phyloP scores from a whole-genome alignment of 2,888 invertebrate genomes.

The Drosophila ustulata region DNA sequence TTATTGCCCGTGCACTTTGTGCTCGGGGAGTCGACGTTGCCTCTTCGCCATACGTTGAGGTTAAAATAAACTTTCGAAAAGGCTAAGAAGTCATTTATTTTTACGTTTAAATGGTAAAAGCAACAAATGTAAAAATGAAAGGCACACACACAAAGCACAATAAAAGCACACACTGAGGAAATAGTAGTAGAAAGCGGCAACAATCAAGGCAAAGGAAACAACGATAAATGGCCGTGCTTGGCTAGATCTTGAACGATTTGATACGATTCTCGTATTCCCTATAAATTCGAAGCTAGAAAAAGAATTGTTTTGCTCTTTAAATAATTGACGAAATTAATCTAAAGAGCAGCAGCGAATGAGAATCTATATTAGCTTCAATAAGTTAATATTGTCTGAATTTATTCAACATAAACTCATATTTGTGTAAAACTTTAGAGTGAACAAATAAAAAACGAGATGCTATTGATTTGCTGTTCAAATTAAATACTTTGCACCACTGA shows the following conservation, averaged over 20 bases:
- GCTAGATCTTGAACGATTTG: constrained; percentile 35
- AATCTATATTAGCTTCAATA: no score
- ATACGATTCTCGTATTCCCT: constrained; percentile 35
- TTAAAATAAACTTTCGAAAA: constrained; percentile 76
- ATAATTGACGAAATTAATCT: no score
- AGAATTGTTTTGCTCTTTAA: neutral
- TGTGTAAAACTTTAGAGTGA: no score
- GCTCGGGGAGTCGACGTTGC: constrained; percentile 21
- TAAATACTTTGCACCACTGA: no score
- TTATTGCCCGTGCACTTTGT: constrained; percentile 76
- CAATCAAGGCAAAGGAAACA: constrained; percentile 44
- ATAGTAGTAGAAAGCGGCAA: constrained; percentile 43
- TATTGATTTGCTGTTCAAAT: no score
- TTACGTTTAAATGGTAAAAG: constrained; percentile 73
- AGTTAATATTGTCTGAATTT: no score
- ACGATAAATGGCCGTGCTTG: constrained; percentile 27
- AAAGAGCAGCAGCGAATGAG: no score
- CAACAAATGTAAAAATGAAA: constrained; percentile 63
- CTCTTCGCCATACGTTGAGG: constrained; percentile 54
- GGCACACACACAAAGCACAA: constrained; percentile 8
- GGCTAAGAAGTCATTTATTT: constrained; percentile 80
- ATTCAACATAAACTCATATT: no score
- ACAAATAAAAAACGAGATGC: no score
- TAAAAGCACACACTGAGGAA: constrained; percentile 22
- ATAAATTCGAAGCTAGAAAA: neutral